Evolutionary conservation across 2,113 vertebrate species (phyloP), one percentile per base, ranked within the genome.

Genomic region (Microcebus jonahi): DNA sequence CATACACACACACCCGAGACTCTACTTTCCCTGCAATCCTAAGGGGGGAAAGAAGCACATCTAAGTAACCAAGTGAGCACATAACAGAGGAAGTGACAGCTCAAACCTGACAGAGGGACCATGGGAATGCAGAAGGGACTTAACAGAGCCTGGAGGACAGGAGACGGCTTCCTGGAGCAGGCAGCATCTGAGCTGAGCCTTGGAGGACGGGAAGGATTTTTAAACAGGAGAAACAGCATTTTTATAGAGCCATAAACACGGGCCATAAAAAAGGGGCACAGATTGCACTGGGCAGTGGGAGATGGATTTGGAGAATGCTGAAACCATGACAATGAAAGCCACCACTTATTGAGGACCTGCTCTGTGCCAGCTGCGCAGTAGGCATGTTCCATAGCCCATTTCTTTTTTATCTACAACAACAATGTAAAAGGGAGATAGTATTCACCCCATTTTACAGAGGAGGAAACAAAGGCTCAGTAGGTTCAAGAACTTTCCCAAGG

Each of bases 391-490:
- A 48, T 2, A 27, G 50, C 15, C 55, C 25, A 10, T 20, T 83
- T 63, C 42, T 80, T 90, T 77, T 76, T 77, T 5, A 73, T 42
- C 73, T 48, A n/a, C 7, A 80, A 57, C 53, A 48, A 57, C 53
- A 42, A 67, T 29, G 57, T 91, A 81, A 94, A 90, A 93, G 45
- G 79, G 67, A 92, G 71, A 50, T 11, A 61, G 12, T 18, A 27
- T 61, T 87, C 57, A 82, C 73, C 57, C 55, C 77, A 68, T 80
- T 79, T 81, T 79, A 90, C 42, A 94, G 84, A 96, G 31, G 67
- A 93, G 71, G 79, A 95, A 96, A 96, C 17, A 57, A 95, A 95
- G 85, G 45, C 57, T 87, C 15, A 42, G 45, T 55, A 61, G 39
- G 48, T 75, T 45, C 39, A 80, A 61, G 55, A 91, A 93, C 75